A percentile compares a stretch with the other conserved stretches of the same genome.
Evolutionary conservation across 1,140 invertebrate species (phyloP).

Genomic region (Lepidurus arcticus): DNA sequence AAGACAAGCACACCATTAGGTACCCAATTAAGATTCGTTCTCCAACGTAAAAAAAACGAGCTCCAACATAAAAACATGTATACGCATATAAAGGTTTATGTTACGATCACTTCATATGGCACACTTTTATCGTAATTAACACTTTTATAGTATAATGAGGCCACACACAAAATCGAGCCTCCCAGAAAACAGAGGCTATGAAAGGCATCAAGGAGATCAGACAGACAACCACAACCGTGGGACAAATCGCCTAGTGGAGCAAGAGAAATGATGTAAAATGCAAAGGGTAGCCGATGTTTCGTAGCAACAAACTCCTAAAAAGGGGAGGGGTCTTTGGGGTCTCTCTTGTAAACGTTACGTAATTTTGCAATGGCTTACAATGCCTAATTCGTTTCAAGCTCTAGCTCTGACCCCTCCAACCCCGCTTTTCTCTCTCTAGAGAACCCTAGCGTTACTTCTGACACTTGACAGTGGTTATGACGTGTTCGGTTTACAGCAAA

Average conservation of each 20-base stretch:
- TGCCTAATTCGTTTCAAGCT: not conserved
- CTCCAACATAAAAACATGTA: not conserved
- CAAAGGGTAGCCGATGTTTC: not conserved
- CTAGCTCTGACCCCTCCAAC: not conserved
- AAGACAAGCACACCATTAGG: not conserved
- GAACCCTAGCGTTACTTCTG: not conserved
- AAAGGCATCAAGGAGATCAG: not conserved
- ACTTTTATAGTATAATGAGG: not conserved
- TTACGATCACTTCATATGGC: no score
- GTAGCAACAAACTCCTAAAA: not conserved
- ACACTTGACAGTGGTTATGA: not conserved
- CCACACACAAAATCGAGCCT: not conserved
- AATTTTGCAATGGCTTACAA: not conserved
- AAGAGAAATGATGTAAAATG: not conserved
- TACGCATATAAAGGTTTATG: not conserved
- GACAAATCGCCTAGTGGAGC: not conserved
- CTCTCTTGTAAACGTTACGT: not conserved
- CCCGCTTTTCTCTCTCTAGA: not conserved
- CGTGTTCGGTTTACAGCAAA: not conserved
- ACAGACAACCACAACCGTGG: not conserved
- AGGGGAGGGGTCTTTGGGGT: not conserved
- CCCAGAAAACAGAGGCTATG: not conserved
- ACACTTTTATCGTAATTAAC: not conserved
- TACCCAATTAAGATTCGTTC: not conserved
- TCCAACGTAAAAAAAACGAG: not conserved